Evolutionary conservation across 2,888 invertebrate genomes (phyloP).

Genomic region (Rotaria sp.): DNA sequence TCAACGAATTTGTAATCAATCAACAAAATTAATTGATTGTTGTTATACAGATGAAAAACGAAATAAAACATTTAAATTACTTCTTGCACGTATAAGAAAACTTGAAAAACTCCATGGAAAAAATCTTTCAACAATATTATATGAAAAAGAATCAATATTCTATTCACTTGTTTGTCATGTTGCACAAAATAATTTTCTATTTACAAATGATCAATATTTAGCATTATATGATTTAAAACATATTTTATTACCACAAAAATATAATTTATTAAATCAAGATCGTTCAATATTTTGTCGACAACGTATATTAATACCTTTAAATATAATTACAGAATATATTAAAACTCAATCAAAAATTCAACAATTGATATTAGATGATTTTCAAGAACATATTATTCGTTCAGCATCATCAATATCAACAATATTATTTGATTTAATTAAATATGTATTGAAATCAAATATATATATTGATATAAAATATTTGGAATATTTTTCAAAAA

Average conservation of each 20-base stretch:
- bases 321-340: neutral
- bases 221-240: neutral
- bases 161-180: neutral
- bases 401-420: neutral
- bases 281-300: neutral
- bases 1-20: neutral
- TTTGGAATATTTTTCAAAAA: neutral
- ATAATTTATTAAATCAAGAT: neutral
- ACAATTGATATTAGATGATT: neutral
- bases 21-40: neutral
- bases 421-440: neutral
- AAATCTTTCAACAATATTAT: neutral
- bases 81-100: neutral
- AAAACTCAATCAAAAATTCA: neutral
- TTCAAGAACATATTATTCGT: conserved; percentile 16
- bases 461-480: neutral
- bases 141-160: neutral
- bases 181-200: neutral
- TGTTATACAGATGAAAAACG: neutral
- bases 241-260: neutral
- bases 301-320: neutral
- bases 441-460: neutral
- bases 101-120: neutral
- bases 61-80: neutral
- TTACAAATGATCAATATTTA: neutral